Base-by-base conservation (phyloP, 1,140 invertebrate species). In the Oedothorax gibbosus region DNA sequence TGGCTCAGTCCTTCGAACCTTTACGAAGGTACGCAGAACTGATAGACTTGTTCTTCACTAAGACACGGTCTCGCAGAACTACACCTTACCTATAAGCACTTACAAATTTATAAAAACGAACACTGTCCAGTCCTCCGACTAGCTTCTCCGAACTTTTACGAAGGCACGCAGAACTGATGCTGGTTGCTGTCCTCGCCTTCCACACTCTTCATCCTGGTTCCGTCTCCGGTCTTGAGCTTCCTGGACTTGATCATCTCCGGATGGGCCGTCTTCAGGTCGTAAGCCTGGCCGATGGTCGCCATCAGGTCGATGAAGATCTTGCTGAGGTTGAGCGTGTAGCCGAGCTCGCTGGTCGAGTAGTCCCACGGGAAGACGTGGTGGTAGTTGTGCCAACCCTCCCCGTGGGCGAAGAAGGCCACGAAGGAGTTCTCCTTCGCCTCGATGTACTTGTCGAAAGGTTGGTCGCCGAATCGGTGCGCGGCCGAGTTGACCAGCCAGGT, bases 281-380 rank as follows among this genome's bases (percentile, higher is more conserved):
- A 94, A 8, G 92, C 94, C 89, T 91, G 91, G 62, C 93, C 93
- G 56, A 92, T 84, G 87, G 89, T 88, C 49, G 93, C 92, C 90
- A 89, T 92, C 87, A 91, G 89, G 80, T 94, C 93, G 72, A 94
- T 94, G 87, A 94, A 93, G 49, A 92, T 87, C 11, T 90, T 92
- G 2, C 91, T 89, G 88, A 92, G 66, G 85, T 91, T 91, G 14
- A 91, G 83, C 56, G 87, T 87, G 15, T 66, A 80, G 88, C 89
- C 87, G 12, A 88, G 90, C 87, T 98, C 97, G 2, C 94, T 94
- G 0, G 95, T 95, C 83, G 92, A 91, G 89, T 94, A 94, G 89
- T 95, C 94, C 90, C 93, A 93, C 0, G 94, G 94, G 90, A 95
- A 95, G 1, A 92, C 93, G 90, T 95, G 94, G 88, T 95, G 94